Percentiles rank a stretch among this genome's conserved stretches.
Conservation (phyloP, 2,797 vertebrate genomes). For the Saxicola maurus region DNA sequence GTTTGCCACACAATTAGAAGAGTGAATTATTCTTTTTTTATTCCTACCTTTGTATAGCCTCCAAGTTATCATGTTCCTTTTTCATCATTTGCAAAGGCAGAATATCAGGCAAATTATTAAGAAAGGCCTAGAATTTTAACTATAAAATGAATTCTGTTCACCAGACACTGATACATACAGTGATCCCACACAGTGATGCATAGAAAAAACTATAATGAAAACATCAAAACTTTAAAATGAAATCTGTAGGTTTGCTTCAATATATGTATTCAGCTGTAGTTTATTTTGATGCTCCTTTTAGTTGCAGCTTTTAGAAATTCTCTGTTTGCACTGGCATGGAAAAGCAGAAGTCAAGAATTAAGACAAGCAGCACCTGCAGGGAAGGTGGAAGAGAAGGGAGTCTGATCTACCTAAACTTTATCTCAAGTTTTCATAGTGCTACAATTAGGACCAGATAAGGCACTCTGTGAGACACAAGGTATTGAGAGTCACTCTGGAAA, state of each 20-base stretch:
- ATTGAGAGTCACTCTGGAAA: not conserved
- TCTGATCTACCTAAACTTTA: not conserved
- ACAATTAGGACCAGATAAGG: not conserved
- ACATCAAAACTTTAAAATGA: not conserved
- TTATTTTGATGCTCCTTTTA: not conserved
- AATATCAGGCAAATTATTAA: not conserved
- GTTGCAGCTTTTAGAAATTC: not conserved
- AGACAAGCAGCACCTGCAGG: not conserved
- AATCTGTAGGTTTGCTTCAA: not conserved
- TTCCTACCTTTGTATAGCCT: not conserved
- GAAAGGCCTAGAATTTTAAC: not conserved
- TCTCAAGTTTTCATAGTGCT: not conserved
- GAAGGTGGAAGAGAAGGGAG: not conserved
- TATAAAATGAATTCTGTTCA: not conserved
- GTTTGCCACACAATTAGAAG: not conserved
- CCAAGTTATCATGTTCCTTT: not conserved
- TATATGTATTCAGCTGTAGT: not conserved
- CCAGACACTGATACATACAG: not conserved
- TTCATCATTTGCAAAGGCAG: not conserved
- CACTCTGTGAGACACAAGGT: not conserved
- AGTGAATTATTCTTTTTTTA: not conserved
- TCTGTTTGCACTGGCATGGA: not conserved
- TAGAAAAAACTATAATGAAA: not conserved
- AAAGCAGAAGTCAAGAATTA: not conserved
- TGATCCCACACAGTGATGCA: not conserved